These are phyloP conservation scores for Trisateles emortualis DNA, from an alignment of 2,888 invertebrate species.

Conservation along the genomic window DNA sequence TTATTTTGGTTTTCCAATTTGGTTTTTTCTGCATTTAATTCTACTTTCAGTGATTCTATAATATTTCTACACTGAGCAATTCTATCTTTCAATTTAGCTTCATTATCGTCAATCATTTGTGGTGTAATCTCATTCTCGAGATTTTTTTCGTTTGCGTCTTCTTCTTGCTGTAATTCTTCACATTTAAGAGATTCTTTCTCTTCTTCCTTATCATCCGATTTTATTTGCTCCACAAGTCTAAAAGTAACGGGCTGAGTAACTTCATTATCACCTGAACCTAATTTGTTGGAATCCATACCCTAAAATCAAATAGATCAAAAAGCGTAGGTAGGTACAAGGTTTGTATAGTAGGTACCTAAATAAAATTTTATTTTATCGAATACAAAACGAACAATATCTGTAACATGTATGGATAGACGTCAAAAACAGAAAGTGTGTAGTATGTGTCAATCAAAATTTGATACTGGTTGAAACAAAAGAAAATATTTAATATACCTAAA, in stretches of 20 bases:
- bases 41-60: slow-evolving; percentile 74
- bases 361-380: too few relatives aligned
- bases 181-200: slow-evolving; percentile 18
- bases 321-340: too few relatives aligned
- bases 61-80: slow-evolving; percentile 74
- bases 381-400: too few relatives aligned
- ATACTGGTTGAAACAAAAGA: too few relatives aligned
- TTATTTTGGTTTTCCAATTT: slow-evolving; percentile 66
- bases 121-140: slow-evolving; percentile 50
- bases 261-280: slow-evolving; percentile 66
- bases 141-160: slow-evolving; percentile 19
- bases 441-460: too few relatives aligned
- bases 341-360: too few relatives aligned
- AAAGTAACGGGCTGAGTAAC: slow-evolving; percentile 35
- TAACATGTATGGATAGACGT: too few relatives aligned
- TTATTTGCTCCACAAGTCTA: slow-evolving; percentile 27
- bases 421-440: too few relatives aligned
- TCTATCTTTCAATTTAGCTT: slow-evolving; percentile 70
- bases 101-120: slow-evolving; percentile 65
- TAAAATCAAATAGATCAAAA: background rate
- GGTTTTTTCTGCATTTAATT: slow-evolving; percentile 73
- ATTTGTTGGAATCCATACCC: slow-evolving; percentile 56
- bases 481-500: too few relatives aligned
- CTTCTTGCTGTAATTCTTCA: slow-evolving; percentile 23
- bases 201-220: slow-evolving; percentile 21